Base-by-base conservation (phyloP, 2,113 vertebrate species). In the Coracopsis vasa region DNA sequence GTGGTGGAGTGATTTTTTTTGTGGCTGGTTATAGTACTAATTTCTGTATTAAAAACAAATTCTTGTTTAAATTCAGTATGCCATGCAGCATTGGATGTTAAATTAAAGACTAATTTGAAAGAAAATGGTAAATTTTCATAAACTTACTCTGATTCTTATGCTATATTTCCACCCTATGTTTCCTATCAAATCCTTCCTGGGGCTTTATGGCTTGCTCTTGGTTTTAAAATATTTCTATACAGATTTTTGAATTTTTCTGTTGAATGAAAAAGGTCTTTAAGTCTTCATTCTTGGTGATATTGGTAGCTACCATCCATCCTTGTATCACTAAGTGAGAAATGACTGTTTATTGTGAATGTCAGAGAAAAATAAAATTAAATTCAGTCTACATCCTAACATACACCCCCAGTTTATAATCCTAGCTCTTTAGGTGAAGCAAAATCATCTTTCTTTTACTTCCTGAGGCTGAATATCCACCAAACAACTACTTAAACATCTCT, bases 1-100 rank as follows among this genome's bases (percentile, higher is more conserved):
- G 47, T 84, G 80, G 13, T 9, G 0, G 58, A 82, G 24, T 74
- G 54, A 94, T 86, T 95, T 6, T 1, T 56, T 97, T 88, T 80
- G 58, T 86, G 60, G 35, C 37, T 95, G 60, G 66, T 86, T 95
- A 93, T 0, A 2, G 51, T 91, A 92, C 54, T 88, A 91, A 97
- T 97, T 94, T 96, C 80, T 91, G 45, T 69, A 95, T 93, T 96
- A 95, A 96, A 60, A 91, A 44, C 51, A 93, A 96, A 95, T 91
- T 87, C 67, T 94, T 93, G 70, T 95, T 95, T 95, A 92, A 96
- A 93, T 96, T 92, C 74, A 70, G 48, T 89, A 65, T 97, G 94
- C 47, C 56, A 92, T 74, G 74, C 67, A 91, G 35, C 54, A 94
- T 39, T 87, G 72, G 78, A 74, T 92, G 74, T 28, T 91, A 96